These are phyloP conservation scores for Osmoderma eremita DNA, from an alignment of 2,888 invertebrate genomes.

Conservation along the genomic window DNA sequence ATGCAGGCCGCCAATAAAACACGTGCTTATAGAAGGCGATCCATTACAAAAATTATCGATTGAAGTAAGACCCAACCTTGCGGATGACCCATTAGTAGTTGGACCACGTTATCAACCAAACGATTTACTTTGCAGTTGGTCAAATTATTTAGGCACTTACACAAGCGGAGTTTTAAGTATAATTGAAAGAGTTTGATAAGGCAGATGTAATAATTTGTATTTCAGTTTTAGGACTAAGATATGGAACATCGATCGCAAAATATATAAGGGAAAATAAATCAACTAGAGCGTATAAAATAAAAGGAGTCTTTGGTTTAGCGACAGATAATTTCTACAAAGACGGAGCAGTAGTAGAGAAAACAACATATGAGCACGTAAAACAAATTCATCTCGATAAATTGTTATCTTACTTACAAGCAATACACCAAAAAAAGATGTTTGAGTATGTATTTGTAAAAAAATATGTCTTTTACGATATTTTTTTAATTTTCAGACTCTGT, in stretches of 20 bases:
- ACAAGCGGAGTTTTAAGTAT: constrained; percentile 80
- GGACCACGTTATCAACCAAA: constrained; percentile 78
- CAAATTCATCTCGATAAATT: constrained; percentile 76
- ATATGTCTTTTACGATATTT: constrained; percentile 29
- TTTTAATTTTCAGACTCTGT: constrained; percentile 67
- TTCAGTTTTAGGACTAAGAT: constrained; percentile 78
- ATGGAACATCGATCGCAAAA: constrained; percentile 69
- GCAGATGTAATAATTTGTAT: not conserved
- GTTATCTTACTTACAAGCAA: constrained; percentile 82
- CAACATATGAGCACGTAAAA: constrained; percentile 77
- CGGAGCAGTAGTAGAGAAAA: constrained; percentile 76
- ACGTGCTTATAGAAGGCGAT: constrained; percentile 73
- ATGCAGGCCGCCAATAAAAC: constrained; percentile 68
- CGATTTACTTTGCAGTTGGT: constrained; percentile 73
- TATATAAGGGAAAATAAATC: constrained; percentile 71
- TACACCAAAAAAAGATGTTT: constrained; percentile 88
- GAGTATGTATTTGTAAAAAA: constrained; percentile 69
- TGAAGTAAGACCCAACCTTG: constrained; percentile 72
- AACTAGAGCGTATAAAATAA: constrained; percentile 77
- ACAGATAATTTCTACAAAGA: constrained; percentile 79
- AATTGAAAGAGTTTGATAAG: not conserved
- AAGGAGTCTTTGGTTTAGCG: constrained; percentile 79
- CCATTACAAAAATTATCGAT: constrained; percentile 70
- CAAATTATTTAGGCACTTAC: constrained; percentile 71
- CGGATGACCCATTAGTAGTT: constrained; percentile 78